Base-by-base conservation (phyloP, 1,140 invertebrate species). In the Acromyrmex echinatior region DNA sequence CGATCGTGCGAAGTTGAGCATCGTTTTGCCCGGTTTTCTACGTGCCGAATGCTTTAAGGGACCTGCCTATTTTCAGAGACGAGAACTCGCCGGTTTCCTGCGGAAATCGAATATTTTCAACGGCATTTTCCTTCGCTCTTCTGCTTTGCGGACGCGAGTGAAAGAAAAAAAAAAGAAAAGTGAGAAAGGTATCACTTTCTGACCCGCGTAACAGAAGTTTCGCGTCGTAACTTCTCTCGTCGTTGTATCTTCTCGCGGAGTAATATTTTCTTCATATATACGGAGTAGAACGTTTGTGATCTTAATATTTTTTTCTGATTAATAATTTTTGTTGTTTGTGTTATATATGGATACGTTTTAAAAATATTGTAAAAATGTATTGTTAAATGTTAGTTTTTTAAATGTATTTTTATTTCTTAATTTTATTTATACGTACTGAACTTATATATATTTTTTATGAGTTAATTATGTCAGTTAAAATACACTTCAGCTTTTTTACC, bases 51-150 rank as follows among this genome's bases (percentile, higher is more conserved):
- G 71, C 84, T 90, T 89, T 89, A 89, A 90, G 51, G 84, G 71
- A 85, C 39, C 77, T 58, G 87, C 31, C 88, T 89, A 89, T 82
- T 89, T 86, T 80, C 63, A 28, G 76, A 79, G 63, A 76, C 16
- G 78, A 87, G 79, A 58, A 53, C 85, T 87, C 49, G 56, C 35
- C 71, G 28, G 53, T 28, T 90, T 90, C 79, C 76, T 77, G 68
- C 78, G 79, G 86, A 90, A 90, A 90, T 90, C 79, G 74, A 87
- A 90, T 90, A 90, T 90, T 90, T 90, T 85, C 74, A 90, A 85
- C 86, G 79, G 68, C 60, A 60, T 90, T 87, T 80, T 77, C 56
- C 85, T 76, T 10, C 56, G n/a, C 66, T 68, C 14, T 18, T 62
- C 86, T 25, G 35, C 51, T 39, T 4, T 56, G 62, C 70, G 77